phyloP scores from a whole-genome alignment of 2,113 vertebrate genomes.

The Myrmecobius fasciatus region DNA sequence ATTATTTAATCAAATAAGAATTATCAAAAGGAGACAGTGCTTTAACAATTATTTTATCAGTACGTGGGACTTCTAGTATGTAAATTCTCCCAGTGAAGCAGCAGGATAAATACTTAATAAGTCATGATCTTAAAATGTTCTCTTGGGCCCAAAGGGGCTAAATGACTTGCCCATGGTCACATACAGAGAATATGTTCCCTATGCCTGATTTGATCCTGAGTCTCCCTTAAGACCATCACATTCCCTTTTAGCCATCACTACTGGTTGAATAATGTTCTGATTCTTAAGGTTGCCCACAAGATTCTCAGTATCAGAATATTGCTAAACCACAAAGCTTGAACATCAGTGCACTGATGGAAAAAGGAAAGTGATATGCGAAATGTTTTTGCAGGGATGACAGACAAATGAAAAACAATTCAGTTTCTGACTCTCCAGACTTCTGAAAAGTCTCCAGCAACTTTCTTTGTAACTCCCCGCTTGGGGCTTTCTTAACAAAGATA shows the following conservation, averaged over 20 bases:
- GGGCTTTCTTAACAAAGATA: too few species aligned
- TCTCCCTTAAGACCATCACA: neutral
- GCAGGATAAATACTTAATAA: neutral
- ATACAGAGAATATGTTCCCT: neutral
- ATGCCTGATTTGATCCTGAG: neutral
- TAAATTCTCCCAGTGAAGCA: neutral
- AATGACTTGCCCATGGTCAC: neutral
- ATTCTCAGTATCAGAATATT: neutral
- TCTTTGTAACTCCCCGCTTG: neutral
- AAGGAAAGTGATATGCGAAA: neutral
- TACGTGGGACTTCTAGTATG: neutral
- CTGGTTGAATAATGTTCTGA: neutral
- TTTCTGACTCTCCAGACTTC: neutral
- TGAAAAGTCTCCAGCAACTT: neutral
- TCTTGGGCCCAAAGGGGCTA: neutral
- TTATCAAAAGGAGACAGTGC: neutral
- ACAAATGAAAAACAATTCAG: neutral
- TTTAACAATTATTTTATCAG: neutral
- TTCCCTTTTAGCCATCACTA: neutral
- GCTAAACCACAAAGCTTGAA: neutral
- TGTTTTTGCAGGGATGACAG: neutral
- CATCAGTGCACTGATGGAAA: neutral
- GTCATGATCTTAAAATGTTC: neutral
- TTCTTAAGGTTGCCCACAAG: neutral
- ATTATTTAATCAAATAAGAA: neutral